Evolutionary conservation across 2,888 invertebrate species (phyloP).

Genomic region (Eumacrocentrus americanus): DNA sequence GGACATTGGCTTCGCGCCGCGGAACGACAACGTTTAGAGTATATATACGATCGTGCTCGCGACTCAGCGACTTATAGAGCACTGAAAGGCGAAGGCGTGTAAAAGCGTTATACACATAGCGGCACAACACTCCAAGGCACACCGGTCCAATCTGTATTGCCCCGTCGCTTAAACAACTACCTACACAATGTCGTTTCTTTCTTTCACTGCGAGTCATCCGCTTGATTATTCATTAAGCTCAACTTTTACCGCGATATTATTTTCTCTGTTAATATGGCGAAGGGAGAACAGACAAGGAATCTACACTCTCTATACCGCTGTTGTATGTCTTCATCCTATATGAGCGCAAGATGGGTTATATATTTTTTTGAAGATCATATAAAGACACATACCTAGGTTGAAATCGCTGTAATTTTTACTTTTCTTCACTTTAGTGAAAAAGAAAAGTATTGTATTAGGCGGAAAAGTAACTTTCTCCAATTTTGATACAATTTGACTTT

Average conservation of each 20-base stretch:
- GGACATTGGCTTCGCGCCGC: not conserved
- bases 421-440: too few species aligned
- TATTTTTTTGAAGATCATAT: too few species aligned
- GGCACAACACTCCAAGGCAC: not conserved
- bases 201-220: not conserved
- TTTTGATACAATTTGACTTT: too few species aligned
- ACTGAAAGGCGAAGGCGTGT: not conserved
- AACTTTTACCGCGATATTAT: not conserved
- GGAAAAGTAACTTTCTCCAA: too few species aligned
- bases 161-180: not conserved
- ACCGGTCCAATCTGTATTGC: constrained; percentile 1
- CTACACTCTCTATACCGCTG: too few species aligned
- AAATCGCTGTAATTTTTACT: too few species aligned
- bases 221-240: not conserved
- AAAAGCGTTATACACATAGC: not conserved
- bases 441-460: too few species aligned
- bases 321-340: too few species aligned
- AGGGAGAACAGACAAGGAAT: too few species aligned
- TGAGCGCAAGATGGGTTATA: too few species aligned
- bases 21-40: not conserved
- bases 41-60: not conserved
- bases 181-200: not conserved
- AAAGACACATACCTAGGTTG: too few species aligned
- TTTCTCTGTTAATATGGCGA: not conserved
- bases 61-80: not conserved